Evolutionary conservation across 2,113 vertebrate species (phyloP), one percentile per base, ranked within the genome.

Genomic region (Origma solitaria): DNA sequence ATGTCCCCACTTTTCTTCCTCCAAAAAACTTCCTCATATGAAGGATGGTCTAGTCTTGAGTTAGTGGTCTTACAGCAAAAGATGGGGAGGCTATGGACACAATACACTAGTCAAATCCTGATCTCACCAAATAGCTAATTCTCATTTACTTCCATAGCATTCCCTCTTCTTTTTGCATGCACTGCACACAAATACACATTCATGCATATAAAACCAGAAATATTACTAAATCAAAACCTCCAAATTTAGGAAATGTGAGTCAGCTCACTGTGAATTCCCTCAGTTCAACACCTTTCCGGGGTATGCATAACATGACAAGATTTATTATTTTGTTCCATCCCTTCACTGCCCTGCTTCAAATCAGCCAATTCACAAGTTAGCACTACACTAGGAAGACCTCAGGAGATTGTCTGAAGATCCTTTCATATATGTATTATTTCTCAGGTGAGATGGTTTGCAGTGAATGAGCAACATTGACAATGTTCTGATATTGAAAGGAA

Each of bases 311-410:
- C 17, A n/a, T 3, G 6, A 65, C 8, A 56, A 58, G 9, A n/a
- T 10, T 42, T 60, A 35, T 57, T 4, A 33, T 3, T 50, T 44
- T 68, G 18, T 80, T 91, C 31, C 24, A n/a, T 9, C 6, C 5
- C 4, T 62, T 18, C 0, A 3, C 17, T 14, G 13, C 9, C 11
- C n/a, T 10, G 2, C 16, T 15, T 37, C 16, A 28, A 69, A 54
- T 77, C 33, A 75, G 24, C 23, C 65, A 56, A 12, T 64, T 86
- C 40, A 86, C 27, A 81, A 77, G 35, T 28, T 30, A 77, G 35
- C 24, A 60, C 0, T 33, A 35, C 5, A 47, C 9, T 10, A 71
- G 40, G 7, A 83, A 83, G 30, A 90, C 24, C 18, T 68, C 65
- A 42, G 44, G 23, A 75, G 38, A 15, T 81, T 61, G 17, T 38